Conservation (phyloP, 1,140 invertebrate genomes). For the Heliothis subflexa region DNA sequence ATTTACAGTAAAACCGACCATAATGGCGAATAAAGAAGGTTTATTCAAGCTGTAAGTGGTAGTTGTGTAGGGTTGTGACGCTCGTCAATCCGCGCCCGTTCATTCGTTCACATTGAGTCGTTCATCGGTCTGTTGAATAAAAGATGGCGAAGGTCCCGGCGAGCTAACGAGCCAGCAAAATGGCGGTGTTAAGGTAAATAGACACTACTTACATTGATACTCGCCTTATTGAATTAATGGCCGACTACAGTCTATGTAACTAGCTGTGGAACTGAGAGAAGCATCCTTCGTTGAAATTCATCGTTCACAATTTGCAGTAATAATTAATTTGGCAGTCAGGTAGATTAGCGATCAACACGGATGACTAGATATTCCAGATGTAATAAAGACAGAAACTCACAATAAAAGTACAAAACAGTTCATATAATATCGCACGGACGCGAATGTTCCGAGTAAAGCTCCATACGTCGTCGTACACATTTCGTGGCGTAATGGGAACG, state of each 20-base stretch:
- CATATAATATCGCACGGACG: too few species aligned
- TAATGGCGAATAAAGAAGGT: slow-evolving; percentile 3
- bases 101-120: slow-evolving; percentile 49
- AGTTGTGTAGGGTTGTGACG: slow-evolving; percentile 27
- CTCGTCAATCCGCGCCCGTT: slow-evolving; percentile 44
- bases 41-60: not conserved
- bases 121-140: slow-evolving; percentile 49
- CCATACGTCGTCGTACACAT: not conserved
- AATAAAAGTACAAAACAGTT: too few species aligned
- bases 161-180: slow-evolving; percentile 44
- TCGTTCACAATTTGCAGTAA: too few species aligned
- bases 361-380: too few species aligned
- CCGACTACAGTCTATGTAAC: slow-evolving; percentile 1
- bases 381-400: too few species aligned
- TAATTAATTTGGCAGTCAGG: too few species aligned
- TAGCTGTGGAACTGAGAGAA: not conserved
- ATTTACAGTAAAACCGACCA: not conserved
- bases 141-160: slow-evolving; percentile 38
- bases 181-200: slow-evolving; percentile 43
- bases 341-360: too few species aligned
- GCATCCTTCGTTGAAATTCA: not conserved
- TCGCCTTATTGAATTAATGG: slow-evolving; percentile 27
- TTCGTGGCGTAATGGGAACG: not conserved
- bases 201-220: slow-evolving; percentile 44
- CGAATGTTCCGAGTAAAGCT: too few species aligned